Evolutionary conservation across 2,888 invertebrate genomes (phyloP), one percentile per base, ranked within the genome.

Genomic region (Megaustenia siamemsis): DNA sequence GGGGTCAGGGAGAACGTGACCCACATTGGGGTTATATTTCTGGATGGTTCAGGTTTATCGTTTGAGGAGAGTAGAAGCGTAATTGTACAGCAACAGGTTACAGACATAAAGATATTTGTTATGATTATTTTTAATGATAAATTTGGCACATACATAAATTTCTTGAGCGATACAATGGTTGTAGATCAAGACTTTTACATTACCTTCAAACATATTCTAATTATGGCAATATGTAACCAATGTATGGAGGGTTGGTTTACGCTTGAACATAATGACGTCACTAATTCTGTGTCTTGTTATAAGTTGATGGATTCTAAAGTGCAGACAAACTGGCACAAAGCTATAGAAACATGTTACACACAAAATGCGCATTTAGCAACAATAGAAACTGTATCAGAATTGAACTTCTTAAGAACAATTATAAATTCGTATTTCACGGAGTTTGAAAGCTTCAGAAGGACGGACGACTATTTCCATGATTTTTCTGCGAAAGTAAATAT

Each of bases 21-120:
- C 32, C 63, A 63, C 63, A 63, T 63, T 63, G 63, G 32, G 10
- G 32, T 63, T 12, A 63, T 63, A 63, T 63, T 32, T 63, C 32
- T 63, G 0, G 63, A 32, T 32, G 10, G 32, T 32, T 1, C 63
- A 32, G 15, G 32, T 63, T 63, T 32, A 2, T 63, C 63, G 8
- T 32, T 15, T 32, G 63, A 63, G 0, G 63, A 63, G 10, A 32
- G 1, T 18, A 28, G 12, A 63, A 32, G 32, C 32, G 32, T 63
- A 63, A 28, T 63, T 63, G 6, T 63, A 28, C 32, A 63, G 32
- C 32, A 6, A 12, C 10, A 32, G 18, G 32, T 15, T 63, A 32
- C 35, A 63, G 32, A 63, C 63, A 32, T 63, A 12, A 63, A 63
- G 10, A 63, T 63, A 63, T 63, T 63, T 63, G 32, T 63, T 63